Base-by-base conservation (phyloP, 2,113 vertebrate genomes). In the Carettochelys insculpta region DNA sequence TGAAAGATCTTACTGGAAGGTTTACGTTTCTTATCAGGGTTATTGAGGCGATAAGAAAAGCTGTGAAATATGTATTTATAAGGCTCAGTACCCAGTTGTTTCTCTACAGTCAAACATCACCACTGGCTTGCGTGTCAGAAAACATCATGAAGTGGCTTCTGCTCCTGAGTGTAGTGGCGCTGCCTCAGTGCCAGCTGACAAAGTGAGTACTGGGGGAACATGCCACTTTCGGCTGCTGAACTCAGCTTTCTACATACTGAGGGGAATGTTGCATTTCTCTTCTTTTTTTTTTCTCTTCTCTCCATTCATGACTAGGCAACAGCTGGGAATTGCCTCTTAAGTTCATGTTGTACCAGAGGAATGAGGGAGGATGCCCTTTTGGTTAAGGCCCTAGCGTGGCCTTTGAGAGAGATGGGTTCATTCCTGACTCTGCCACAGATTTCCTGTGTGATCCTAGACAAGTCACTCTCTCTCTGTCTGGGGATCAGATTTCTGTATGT, bases 111-210 rank as follows among this genome's bases (percentile, higher is more conserved):
- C 14, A 12, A 38, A 83, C 27, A 52, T 50, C 58, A 58, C 82
- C 8, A 43, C 47, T 68, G 13, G 71, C 58, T 77, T 5, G 54
- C 41, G 76, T 13, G 53, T 14, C 53, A 27, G 73, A 52, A 86
- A 48, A 24, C 81, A 91, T 50, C 83, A 96, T 97, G 96, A 96
- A 90, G 90, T 92, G 85, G 86, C 50, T 94, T 31, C 68, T 80
- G 52, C 27, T 97, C 38, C 90, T 97, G 2, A 45, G 96, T n/a
- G 89, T 97, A 80, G 92, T 96, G 82, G 89, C 90, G 48, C 77
- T 97, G 9, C 94, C 95, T 6, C 88, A 96, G 45, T 92, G 96
- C 79, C 6, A 92, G 81, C 89, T 96, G 43, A 77, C 89, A 77
- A 96, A 45, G 96, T 97, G 94, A 95, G 96, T 95, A 80, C 76